Base-by-base conservation (phyloP, 2,113 vertebrate genomes). In the Gymnorhina tibicen region DNA sequence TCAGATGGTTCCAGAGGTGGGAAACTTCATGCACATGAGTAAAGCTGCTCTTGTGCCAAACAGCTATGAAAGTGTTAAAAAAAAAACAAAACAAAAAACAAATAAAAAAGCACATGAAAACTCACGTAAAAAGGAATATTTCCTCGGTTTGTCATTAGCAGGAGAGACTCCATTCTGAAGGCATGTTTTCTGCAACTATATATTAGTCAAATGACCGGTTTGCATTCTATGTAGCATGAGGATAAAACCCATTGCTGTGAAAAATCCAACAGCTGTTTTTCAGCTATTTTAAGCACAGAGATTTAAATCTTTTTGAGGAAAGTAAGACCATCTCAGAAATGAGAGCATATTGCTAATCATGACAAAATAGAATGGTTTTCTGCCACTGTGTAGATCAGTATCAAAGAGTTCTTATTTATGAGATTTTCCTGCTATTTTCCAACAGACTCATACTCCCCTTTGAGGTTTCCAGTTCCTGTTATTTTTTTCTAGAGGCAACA, bases 261-360 rank as follows among this genome's bases (percentile, higher is more conserved):
- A 93, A 96, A 96, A 96, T 64, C 83, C 92, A 96, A 78, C 96
- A 96, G 93, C 93, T 96, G 96, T 58, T 96, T 95, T 95, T 62
- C 64, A 85, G 88, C 77, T 97, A 96, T 96, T 96, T 96, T 94
- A 89, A 89, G 88, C 73, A 64, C 56, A 30, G 70, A 72, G 55
- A 76, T 92, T 96, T 87, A 56, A 69, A 85, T 93, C 75, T 86
- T 93, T 92, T 63, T 70, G 83, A 89, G 79, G 53, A 41, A 75
- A 86, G 73, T 53, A 83, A 95, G 86, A 56, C 72, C n/a, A 16
- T 78, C 74, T 84, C 88, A 96, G 68, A 86, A 95, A 93, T 39
- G 64, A 92, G 80, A 92, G 67, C 73, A 50, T 93, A 64, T 35
- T 62, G 60, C 85, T 60, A 68, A 37, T 91, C 52, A 50, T 82